A percentile compares a stretch with the other conserved stretches of the same genome.
phyloP scores from a whole-genome alignment of 2,113 vertebrate species.

The Salvelinus namaycush region DNA sequence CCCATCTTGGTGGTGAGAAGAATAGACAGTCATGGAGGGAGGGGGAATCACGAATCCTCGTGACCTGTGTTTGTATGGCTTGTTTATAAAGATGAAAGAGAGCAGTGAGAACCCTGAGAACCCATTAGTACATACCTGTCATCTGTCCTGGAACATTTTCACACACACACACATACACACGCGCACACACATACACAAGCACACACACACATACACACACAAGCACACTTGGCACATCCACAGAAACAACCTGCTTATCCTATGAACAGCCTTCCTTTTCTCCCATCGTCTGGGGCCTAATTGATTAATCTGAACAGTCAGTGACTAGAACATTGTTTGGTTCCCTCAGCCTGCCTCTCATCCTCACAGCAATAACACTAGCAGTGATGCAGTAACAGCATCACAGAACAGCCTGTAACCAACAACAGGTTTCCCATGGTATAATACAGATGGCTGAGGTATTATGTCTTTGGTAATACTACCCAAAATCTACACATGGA shows the following conservation, averaged over 20 bases:
- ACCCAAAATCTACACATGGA: neutral
- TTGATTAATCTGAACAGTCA: conserved; percentile 15
- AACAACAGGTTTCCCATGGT: neutral
- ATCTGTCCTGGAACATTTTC: too few species aligned
- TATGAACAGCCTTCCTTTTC: conserved; percentile 4
- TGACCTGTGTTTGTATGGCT: too few species aligned
- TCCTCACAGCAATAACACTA: neutral
- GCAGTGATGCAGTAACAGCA: conserved; percentile 14
- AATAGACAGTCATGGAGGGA: too few species aligned
- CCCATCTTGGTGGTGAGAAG: too few species aligned
- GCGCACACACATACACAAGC: too few species aligned
- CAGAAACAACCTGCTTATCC: neutral
- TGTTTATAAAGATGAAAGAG: too few species aligned
- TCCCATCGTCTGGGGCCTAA: neutral
- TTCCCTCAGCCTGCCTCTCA: conserved; percentile 4
- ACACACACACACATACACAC: too few species aligned
- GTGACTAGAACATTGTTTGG: conserved; percentile 5
- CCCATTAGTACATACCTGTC: too few species aligned
- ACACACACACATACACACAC: neutral
- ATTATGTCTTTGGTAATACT: neutral
- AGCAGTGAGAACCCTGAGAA: too few species aligned
- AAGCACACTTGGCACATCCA: neutral
- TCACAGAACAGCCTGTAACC: neutral
- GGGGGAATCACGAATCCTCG: too few species aligned
- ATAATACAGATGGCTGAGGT: neutral